These are phyloP conservation scores for Mustela nigripes DNA, from an alignment of 2,113 vertebrate genomes.

Conservation along the genomic window DNA sequence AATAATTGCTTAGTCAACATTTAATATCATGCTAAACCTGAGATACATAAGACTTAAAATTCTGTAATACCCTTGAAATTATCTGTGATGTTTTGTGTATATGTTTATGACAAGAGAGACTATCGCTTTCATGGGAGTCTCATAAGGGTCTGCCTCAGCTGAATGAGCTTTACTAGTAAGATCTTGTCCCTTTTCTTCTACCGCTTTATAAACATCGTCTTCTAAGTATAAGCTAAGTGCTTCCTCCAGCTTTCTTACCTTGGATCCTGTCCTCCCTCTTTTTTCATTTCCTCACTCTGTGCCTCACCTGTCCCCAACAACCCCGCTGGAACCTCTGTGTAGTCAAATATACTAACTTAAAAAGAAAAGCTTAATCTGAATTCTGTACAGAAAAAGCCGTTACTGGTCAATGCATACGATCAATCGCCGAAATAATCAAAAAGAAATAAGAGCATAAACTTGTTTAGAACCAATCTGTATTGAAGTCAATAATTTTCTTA, in stretches of 20 bases:
- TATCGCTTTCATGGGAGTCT: neutral
- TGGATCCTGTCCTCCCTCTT: neutral
- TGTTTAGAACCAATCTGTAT: slow-evolving; percentile 25
- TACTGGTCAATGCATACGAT: neutral
- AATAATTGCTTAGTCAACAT: neutral
- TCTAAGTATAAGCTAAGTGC: neutral
- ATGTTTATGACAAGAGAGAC: neutral
- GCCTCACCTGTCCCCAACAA: neutral
- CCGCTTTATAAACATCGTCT: neutral
- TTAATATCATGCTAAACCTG: slow-evolving; percentile 6
- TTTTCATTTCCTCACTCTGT: neutral
- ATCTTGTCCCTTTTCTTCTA: neutral
- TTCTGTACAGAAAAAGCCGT: slow-evolving; percentile 6
- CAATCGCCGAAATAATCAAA: slow-evolving; percentile 43
- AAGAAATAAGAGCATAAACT: slow-evolving; percentile 1
- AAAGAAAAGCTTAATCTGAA: slow-evolving; percentile 52
- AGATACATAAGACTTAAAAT: neutral
- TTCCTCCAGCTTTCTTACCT: neutral
- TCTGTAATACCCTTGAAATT: slow-evolving; percentile 36
- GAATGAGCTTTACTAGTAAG: neutral
- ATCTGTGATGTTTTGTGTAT: neutral
- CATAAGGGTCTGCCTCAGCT: neutral
- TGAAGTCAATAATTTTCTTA: slow-evolving; percentile 38
- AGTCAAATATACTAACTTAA: slow-evolving; percentile 43
- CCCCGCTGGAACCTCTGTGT: neutral